Evolutionary conservation across 2,888 invertebrate genomes (phyloP).

Genomic region (Eueremaeus valkanovi): DNA sequence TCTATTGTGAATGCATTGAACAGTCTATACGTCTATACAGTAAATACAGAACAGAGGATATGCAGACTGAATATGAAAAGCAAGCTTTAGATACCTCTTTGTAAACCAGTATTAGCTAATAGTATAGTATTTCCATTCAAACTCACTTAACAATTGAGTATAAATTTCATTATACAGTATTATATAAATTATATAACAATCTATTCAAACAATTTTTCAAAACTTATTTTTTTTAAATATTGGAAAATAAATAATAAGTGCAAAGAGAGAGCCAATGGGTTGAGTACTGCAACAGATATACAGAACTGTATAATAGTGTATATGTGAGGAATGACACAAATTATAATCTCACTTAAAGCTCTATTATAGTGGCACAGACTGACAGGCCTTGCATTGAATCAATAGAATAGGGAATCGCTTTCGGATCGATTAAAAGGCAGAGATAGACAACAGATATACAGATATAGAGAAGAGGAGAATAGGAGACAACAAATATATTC

Average conservation of each 20-base stretch:
- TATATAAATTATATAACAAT: no score
- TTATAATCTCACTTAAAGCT: conserved; percentile 11
- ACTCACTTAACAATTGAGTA: no score
- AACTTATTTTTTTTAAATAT: background rate
- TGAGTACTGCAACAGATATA: conserved; percentile 9
- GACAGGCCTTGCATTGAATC: conserved; percentile 20
- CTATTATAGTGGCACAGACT: conserved; percentile 17
- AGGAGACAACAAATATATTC: no score
- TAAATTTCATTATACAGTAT: no score
- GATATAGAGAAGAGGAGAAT: background rate
- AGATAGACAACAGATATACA: no score
- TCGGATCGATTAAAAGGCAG: background rate
- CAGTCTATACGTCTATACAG: no score
- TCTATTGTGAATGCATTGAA: background rate
- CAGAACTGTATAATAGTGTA: no score
- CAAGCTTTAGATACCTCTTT: background rate
- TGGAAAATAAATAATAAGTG: background rate
- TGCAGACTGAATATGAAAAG: background rate
- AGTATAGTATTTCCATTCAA: background rate
- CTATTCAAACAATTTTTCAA: background rate
- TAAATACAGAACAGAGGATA: no score
- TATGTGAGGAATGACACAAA: no score
- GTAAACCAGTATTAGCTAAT: background rate
- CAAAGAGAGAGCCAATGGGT: background rate
- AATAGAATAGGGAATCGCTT: background rate